Evolutionary conservation across 2,113 vertebrate species (phyloP).

Genomic region (Tricholaema leucomelas): DNA sequence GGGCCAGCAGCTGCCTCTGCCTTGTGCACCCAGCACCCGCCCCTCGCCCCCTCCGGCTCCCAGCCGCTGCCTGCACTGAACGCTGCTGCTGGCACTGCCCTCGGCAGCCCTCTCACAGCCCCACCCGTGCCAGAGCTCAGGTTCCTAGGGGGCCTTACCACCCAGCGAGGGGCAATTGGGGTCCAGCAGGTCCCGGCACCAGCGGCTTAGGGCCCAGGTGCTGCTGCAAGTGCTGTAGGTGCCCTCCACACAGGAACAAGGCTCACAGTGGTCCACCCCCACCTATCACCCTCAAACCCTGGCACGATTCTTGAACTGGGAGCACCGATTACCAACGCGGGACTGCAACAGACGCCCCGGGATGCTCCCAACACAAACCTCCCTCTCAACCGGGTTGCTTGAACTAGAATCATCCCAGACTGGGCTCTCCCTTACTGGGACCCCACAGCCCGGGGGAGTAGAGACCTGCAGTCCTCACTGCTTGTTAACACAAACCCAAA

Average conservation of each 20-base stretch:
- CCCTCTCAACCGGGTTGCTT: background rate
- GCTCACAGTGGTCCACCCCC: background rate
- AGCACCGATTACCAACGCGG: accelerated
- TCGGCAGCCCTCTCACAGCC: background rate
- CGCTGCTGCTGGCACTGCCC: background rate
- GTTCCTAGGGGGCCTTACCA: background rate
- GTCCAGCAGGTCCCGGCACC: background rate
- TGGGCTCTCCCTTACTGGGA: background rate
- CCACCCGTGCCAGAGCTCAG: background rate
- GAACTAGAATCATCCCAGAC: background rate
- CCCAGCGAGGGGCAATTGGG: too few species aligned
- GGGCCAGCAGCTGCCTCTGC: background rate
- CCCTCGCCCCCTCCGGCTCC: background rate
- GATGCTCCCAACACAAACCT: background rate
- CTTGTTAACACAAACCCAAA: background rate
- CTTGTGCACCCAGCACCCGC: too few species aligned
- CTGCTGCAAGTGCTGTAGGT: background rate
- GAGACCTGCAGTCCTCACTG: background rate
- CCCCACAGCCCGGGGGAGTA: background rate
- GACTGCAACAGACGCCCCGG: background rate
- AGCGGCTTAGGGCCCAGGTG: background rate
- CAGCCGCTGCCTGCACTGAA: background rate
- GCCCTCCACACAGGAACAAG: background rate
- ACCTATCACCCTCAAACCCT: too few species aligned
- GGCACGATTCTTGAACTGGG: background rate